phyloP scores from a whole-genome alignment of 2,888 invertebrate species.

The Diarsia rubi region DNA sequence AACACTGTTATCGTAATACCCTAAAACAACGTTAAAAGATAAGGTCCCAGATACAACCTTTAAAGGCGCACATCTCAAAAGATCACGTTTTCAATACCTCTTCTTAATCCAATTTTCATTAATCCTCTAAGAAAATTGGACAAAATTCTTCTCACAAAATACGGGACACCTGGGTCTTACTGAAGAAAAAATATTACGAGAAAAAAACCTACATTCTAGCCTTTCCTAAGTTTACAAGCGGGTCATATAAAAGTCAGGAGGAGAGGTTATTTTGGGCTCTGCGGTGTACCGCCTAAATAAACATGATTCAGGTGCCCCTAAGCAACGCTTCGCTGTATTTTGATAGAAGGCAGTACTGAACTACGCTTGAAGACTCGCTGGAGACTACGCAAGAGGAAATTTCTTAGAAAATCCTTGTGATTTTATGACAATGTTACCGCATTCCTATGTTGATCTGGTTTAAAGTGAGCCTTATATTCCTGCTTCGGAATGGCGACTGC shows the following conservation, averaged over 20 bases:
- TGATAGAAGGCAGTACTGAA: conserved; percentile 59
- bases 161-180: conserved; percentile 55
- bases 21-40: conserved; percentile 42
- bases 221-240: conserved; percentile 60
- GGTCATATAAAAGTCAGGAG: conserved; percentile 63
- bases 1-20: conserved; percentile 20
- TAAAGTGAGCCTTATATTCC: conserved; percentile 59
- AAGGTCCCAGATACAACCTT: conserved; percentile 18
- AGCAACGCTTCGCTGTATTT: conserved; percentile 66
- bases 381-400: conserved; percentile 57
- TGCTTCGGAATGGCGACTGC: conserved; percentile 34
- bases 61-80: conserved; percentile 32
- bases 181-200: conserved; percentile 49
- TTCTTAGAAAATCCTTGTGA: conserved; percentile 61
- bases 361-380: conserved; percentile 53
- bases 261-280: conserved; percentile 51
- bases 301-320: conserved; percentile 68
- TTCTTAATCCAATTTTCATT: conserved; percentile 57
- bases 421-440: conserved; percentile 63
- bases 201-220: conserved; percentile 57
- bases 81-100: conserved; percentile 59
- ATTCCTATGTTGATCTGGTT: conserved; percentile 66
- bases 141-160: conserved; percentile 38
- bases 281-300: conserved; percentile 66
- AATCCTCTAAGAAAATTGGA: conserved; percentile 54